A percentile compares a stretch with the other conserved stretches of the same genome.
Conservation (phyloP, 2,888 invertebrate species). For the Tenthredo livida region DNA sequence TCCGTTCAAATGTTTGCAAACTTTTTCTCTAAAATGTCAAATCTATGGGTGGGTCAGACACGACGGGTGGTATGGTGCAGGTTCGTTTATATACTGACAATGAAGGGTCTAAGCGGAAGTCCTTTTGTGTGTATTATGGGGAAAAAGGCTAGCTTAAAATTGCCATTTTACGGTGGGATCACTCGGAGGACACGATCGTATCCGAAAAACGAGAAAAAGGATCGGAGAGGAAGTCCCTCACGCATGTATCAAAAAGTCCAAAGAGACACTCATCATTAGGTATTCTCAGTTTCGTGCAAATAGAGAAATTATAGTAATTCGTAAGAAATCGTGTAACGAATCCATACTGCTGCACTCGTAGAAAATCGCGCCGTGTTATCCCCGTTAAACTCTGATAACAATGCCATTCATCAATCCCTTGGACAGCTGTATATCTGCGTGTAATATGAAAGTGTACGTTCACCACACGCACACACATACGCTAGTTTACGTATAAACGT, state of each 20-base stretch:
- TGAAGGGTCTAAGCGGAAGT: slow-evolving; percentile 39
- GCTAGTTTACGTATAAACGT: not conserved
- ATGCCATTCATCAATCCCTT: slow-evolving; percentile 46
- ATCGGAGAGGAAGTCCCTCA: not conserved
- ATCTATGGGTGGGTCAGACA: not conserved
- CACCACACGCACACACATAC: not conserved
- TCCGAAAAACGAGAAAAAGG: not conserved
- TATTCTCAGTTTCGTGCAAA: not conserved
- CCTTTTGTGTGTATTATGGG: slow-evolving; percentile 14
- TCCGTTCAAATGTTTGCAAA: slow-evolving; percentile 65
- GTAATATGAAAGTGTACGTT: not conserved
- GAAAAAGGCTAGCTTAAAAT: slow-evolving; percentile 13
- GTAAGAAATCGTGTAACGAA: not conserved
- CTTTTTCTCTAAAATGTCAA: slow-evolving; percentile 54
- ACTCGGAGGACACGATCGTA: slow-evolving; percentile 3
- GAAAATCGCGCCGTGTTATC: slow-evolving; percentile 14
- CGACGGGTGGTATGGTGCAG: not conserved
- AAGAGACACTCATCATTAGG: not conserved
- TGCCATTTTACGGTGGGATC: slow-evolving; percentile 36
- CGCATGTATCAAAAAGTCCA: not conserved
- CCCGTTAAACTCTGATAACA: slow-evolving; percentile 12
- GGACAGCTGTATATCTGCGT: slow-evolving; percentile 34
- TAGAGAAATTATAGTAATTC: not conserved
- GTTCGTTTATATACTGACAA: slow-evolving; percentile 4
- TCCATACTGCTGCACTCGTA: not conserved